phyloP scores from a whole-genome alignment of 2,113 vertebrate genomes.

The Semicossyphus pulcher region DNA sequence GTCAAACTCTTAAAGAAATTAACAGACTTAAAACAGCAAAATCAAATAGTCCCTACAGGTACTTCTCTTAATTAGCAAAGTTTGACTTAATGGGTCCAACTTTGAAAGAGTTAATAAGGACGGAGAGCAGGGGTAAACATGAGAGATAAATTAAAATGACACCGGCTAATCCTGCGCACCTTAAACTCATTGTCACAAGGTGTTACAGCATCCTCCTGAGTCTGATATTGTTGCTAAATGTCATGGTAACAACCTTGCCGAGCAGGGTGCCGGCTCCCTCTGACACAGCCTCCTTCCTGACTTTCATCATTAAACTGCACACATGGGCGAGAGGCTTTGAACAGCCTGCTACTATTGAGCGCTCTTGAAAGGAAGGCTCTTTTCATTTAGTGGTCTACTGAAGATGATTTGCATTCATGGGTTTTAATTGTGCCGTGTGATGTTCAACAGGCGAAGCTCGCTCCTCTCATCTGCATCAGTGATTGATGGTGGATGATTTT shows the following conservation, averaged over 20 bases:
- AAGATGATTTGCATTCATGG: conserved; percentile 75
- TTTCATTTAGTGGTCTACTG: conserved; percentile 68
- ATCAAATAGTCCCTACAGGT: conserved; percentile 58
- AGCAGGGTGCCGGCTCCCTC: conserved; percentile 46
- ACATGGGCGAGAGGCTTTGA: conserved; percentile 62
- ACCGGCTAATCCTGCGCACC: conserved; percentile 8
- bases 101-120: conserved; percentile 27
- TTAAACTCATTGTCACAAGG: conserved; percentile 16
- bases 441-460: conserved; percentile 71
- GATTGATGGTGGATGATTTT: conserved; percentile 73
- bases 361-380: conserved; percentile 68
- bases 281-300: conserved; percentile 53
- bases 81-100: conserved; percentile 24
- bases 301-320: conserved; percentile 73
- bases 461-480: conserved; percentile 70
- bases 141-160: conserved; percentile 33
- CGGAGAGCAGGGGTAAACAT: conserved; percentile 4
- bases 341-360: conserved; percentile 60
- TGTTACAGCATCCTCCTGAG: conserved; percentile 39
- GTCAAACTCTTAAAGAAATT: conserved; percentile 63
- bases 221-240: conserved; percentile 49
- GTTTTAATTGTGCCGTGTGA: conserved; percentile 74
- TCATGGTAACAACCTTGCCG: conserved; percentile 65
- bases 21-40: conserved; percentile 50
- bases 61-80: conserved; percentile 49